Percentiles rank a stretch among this genome's conserved stretches.
Conservation (phyloP, 2,113 vertebrate species). For the Plotosus lineatus region DNA sequence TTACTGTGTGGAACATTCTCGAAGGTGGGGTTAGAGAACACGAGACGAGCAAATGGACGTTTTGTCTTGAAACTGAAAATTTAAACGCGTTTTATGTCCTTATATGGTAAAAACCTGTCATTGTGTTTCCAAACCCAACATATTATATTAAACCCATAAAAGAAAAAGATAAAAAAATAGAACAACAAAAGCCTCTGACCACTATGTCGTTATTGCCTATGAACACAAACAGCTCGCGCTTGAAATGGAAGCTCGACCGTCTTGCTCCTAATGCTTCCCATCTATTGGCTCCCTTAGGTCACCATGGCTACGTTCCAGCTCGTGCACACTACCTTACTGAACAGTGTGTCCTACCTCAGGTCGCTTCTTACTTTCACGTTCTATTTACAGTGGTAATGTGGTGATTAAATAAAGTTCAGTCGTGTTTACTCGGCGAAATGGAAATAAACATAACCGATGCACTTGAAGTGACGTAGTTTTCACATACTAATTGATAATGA, state of each 20-base stretch:
- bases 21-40: slow-evolving; percentile 30
- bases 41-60: neutral
- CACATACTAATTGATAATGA: neutral
- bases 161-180: neutral
- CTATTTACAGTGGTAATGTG: neutral
- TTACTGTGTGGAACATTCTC: slow-evolving; percentile 52
- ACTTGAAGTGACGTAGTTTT: neutral
- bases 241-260: neutral
- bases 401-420: neutral
- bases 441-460: neutral
- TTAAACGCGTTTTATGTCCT: slow-evolving; percentile 62
- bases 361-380: neutral
- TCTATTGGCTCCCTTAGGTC: slow-evolving; percentile 5
- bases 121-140: neutral
- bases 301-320: neutral
- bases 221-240: too few species aligned
- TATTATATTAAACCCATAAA: neutral
- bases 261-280: neutral
- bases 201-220: too few species aligned
- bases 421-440: neutral
- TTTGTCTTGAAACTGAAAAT: neutral
- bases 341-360: neutral
- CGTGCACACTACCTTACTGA: neutral
- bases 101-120: slow-evolving; percentile 67
- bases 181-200: too few species aligned